A percentile compares a stretch with the other conserved stretches of the same genome.
Evolutionary conservation across 2,113 vertebrate genomes (phyloP).

Genomic region (Anas platyrhynchos): DNA sequence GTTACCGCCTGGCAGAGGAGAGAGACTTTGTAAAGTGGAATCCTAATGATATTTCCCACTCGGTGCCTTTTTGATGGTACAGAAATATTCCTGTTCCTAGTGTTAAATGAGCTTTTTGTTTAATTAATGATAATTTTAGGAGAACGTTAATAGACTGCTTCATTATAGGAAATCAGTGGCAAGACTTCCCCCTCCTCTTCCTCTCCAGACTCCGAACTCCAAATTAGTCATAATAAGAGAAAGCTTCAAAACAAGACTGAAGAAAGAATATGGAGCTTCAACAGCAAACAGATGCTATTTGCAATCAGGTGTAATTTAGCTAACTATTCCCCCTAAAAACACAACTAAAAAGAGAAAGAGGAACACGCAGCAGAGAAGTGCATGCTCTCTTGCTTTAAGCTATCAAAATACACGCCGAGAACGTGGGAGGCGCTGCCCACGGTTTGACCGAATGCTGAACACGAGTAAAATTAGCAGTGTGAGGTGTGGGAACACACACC

Average conservation of each 20-base stretch:
- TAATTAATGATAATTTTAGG: constrained; percentile 41
- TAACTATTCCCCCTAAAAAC: constrained; percentile 1
- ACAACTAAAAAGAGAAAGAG: constrained; percentile 37
- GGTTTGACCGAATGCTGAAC: neutral
- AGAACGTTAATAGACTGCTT: constrained; percentile 41
- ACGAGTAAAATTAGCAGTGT: neutral
- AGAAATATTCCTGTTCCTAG: constrained; percentile 17
- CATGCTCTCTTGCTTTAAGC: neutral
- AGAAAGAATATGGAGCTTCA: neutral
- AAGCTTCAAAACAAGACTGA: constrained; percentile 16
- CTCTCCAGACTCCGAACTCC: constrained; percentile 43
- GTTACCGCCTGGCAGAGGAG: neutral
- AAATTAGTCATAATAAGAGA: constrained; percentile 33
- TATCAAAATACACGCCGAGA: neutral
- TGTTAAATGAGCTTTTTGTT: neutral
- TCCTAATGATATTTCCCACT: neutral
- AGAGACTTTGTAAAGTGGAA: neutral
- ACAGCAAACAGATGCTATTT: constrained; percentile 50
- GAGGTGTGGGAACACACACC: neutral
- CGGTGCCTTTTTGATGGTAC: neutral
- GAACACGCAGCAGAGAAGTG: neutral
- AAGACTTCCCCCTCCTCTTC: constrained; percentile 27
- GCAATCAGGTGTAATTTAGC: constrained; percentile 54
- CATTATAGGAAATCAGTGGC: constrained; percentile 36
- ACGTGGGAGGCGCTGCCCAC: neutral